Conservation (phyloP, 2,888 invertebrate species). For the Hyppa rectilinea region DNA sequence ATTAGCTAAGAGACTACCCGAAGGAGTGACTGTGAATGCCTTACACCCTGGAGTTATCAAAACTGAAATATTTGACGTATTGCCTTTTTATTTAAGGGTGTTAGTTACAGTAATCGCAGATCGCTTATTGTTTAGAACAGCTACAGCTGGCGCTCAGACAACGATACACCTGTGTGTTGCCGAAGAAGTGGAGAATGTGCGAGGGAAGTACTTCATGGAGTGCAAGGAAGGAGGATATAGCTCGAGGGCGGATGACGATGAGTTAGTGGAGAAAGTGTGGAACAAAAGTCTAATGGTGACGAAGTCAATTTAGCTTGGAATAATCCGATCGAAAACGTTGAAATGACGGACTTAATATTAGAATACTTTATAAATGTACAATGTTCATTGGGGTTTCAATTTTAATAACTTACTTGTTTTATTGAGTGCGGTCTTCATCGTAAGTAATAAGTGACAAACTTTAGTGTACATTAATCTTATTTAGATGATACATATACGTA, state of each 20-base stretch:
- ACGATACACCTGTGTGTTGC: slow-evolving; percentile 93
- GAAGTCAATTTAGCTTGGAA: slow-evolving; percentile 10
- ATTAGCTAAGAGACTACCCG: slow-evolving; percentile 79
- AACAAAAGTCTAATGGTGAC: slow-evolving; percentile 83
- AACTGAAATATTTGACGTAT: slow-evolving; percentile 93
- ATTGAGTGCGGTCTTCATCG: no score
- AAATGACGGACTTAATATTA: no score
- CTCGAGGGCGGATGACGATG: slow-evolving; percentile 90
- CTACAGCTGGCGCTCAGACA: slow-evolving; percentile 95
- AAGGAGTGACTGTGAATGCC: slow-evolving; percentile 94
- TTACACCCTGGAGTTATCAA: slow-evolving; percentile 96
- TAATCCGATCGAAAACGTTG: not conserved
- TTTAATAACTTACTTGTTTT: no score
- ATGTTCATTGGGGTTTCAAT: no score
- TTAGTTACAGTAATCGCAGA: slow-evolving; percentile 90
- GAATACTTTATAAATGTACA: no score
- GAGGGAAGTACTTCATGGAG: slow-evolving; percentile 95
- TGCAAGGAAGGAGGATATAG: slow-evolving; percentile 91
- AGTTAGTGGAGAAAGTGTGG: slow-evolving; percentile 94
- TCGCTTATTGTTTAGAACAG: slow-evolving; percentile 91
- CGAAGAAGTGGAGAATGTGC: slow-evolving; percentile 92
- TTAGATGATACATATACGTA: no score
- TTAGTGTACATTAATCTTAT: no score
- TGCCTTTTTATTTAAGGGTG: slow-evolving; percentile 83
- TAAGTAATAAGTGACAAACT: no score